phyloP scores from a whole-genome alignment of 2,888 invertebrate species.

The Eilema sororculum region DNA sequence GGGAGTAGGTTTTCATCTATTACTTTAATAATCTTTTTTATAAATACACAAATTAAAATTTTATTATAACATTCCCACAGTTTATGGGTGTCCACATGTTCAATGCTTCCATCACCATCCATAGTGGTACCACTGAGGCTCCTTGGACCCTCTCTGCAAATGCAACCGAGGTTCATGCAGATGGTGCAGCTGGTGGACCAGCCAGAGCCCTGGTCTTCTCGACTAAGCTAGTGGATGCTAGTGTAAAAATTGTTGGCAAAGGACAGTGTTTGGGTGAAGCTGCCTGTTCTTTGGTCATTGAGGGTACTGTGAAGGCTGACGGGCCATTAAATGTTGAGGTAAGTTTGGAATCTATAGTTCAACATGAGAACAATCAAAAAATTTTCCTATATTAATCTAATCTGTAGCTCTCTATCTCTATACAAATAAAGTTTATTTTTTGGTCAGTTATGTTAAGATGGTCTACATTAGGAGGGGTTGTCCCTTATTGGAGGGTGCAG shows the following conservation, averaged over 20 bases:
- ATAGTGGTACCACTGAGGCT: constrained; percentile 82
- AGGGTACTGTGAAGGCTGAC: constrained; percentile 93
- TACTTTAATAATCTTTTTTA: not conserved
- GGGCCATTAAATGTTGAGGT: constrained; percentile 95
- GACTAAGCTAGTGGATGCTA: constrained; percentile 89
- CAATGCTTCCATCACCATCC: constrained; percentile 87
- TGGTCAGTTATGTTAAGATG: too few species aligned
- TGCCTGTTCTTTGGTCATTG: constrained; percentile 91
- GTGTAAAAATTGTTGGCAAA: constrained; percentile 84
- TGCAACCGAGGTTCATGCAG: constrained; percentile 90
- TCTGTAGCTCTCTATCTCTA: too few species aligned
- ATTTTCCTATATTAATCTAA: too few species aligned
- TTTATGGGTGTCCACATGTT: constrained; percentile 95
- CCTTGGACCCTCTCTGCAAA: constrained; percentile 91
- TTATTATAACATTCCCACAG: constrained; percentile 70
- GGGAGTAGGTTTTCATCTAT: too few species aligned
- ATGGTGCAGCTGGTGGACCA: constrained; percentile 91
- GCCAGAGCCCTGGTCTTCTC: constrained; percentile 90
- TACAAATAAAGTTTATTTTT: too few species aligned
- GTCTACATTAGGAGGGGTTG: too few species aligned
- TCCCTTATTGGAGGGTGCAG: too few species aligned
- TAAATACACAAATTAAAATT: not conserved
- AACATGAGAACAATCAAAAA: too few species aligned
- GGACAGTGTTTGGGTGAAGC: constrained; percentile 91
- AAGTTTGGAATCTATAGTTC: constrained; percentile 35